phyloP scores from a whole-genome alignment of 2,113 vertebrate species.

The Chaetops frenatus region DNA sequence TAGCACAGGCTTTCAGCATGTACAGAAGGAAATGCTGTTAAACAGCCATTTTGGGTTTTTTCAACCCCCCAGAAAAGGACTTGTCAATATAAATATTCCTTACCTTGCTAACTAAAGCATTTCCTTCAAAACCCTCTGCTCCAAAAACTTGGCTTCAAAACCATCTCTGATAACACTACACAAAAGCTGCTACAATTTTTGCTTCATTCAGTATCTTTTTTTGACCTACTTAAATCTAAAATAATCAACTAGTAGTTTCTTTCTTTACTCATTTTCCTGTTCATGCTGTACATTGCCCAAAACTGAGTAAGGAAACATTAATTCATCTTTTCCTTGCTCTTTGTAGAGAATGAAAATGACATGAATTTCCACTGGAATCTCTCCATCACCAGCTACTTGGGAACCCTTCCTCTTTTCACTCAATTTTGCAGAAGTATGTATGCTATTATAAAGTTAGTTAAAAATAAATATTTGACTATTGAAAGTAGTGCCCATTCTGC shows the following conservation, averaged over 20 bases:
- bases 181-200: fast-evolving
- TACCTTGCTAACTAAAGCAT: neutral
- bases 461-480: neutral
- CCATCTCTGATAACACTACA: neutral
- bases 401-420: neutral
- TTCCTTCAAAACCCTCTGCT: neutral
- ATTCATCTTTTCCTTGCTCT: neutral
- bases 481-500: neutral
- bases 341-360: neutral
- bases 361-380: neutral
- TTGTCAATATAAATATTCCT: fast-evolving
- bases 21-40: neutral
- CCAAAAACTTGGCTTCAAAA: neutral
- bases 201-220: neutral
- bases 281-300: neutral
- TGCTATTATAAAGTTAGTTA: neutral
- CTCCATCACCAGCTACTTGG: neutral
- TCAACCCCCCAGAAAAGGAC: neutral
- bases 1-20: fast-evolving
- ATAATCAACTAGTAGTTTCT: neutral
- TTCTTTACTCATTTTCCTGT: neutral
- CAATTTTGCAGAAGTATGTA: neutral
- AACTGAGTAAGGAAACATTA: neutral
- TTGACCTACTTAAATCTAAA: neutral
- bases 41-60: neutral